These are phyloP conservation scores for Luidia sarsii DNA, from an alignment of 53 echinoderm and acorn worm genomes.

Conservation along the genomic window DNA sequence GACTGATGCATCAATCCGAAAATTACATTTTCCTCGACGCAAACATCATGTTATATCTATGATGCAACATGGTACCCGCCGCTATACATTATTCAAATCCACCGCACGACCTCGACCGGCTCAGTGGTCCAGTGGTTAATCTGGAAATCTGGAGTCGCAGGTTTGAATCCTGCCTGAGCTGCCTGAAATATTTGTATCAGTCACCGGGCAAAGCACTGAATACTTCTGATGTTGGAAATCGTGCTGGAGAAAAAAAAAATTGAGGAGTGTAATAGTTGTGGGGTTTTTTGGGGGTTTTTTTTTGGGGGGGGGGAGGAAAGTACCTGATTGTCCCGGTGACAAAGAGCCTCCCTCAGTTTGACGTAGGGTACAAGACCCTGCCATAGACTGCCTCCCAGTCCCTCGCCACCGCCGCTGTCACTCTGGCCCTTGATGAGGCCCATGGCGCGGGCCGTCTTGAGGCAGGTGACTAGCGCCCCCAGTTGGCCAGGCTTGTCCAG, in stretches of 20 bases:
- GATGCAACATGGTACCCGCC: too few species aligned
- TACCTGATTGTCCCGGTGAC: conserved; percentile 80
- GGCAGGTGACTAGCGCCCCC: conserved; percentile 78
- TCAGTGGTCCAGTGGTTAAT: too few species aligned
- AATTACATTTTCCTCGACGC: too few species aligned
- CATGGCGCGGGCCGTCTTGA: conserved; percentile 75
- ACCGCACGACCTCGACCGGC: too few species aligned
- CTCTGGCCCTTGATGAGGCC: conserved; percentile 53
- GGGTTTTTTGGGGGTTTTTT: neutral
- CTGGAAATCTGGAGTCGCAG: too few species aligned
- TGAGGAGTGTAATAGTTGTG: neutral
- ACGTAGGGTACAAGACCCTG: conserved; percentile 70
- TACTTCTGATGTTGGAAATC: neutral
- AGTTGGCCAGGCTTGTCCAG: conserved; percentile 56
- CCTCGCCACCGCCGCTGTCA: neutral
- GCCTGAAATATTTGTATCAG: too few species aligned
- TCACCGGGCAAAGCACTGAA: too few species aligned
- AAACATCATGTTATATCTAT: too few species aligned
- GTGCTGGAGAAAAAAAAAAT: neutral
- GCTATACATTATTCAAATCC: too few species aligned
- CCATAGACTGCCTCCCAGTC: conserved; percentile 54
- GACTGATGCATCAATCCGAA: too few species aligned
- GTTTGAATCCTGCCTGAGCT: too few species aligned
- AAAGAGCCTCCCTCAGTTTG: conserved; percentile 74
- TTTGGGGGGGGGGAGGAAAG: neutral